Evolutionary conservation across 2,797 vertebrate genomes (phyloP), one percentile per base, ranked within the genome.

Genomic region (Trematomus bernacchii): DNA sequence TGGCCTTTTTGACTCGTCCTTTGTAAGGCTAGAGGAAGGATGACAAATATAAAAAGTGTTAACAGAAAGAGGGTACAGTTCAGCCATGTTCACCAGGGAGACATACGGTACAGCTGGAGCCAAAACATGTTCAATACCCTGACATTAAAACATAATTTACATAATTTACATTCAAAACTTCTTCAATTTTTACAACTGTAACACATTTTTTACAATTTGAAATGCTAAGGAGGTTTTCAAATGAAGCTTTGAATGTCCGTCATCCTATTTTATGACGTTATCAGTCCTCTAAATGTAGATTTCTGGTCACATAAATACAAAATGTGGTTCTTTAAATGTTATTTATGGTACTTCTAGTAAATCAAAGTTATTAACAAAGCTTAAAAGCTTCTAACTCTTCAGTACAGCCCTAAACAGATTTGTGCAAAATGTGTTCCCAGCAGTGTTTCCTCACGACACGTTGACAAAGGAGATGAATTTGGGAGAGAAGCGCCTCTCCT

Each of bases 1-100:
- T 96, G 98, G 98, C 97, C 98, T 97, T 95, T 98, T 99, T 70
- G 98, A 99, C 86, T 99, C 98, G 53, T 98, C 97, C 96, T 99
- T 99, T 60, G 97, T 98, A 96, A 99, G 98, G 97, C 97, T 99
- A 63, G 59, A 27, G 23, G 23, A 27, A 80, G 85, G 70, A 62
- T 1, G 43, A 48, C 0, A 71, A 62, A 63, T 7, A 33, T 6
- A 33, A 33, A 13, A 52, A 15, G 23, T 1, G 16, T 75, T 51
- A 76, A 68, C 14, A 1, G 4, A 42, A 8, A 23, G 14, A 47
- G 4, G 42, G 1, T 54, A 79, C 72, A 73, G 69, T 79, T 48
- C 15, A 3, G 2, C 0, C 0, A 6, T 60, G 6, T 62, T 40
- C 3, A 63, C 82, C 48, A 55, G 23, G 23, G 27, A 23, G 23